Conservation (phyloP, 2,888 invertebrate genomes). For the Dinocampus coccinellae region DNA sequence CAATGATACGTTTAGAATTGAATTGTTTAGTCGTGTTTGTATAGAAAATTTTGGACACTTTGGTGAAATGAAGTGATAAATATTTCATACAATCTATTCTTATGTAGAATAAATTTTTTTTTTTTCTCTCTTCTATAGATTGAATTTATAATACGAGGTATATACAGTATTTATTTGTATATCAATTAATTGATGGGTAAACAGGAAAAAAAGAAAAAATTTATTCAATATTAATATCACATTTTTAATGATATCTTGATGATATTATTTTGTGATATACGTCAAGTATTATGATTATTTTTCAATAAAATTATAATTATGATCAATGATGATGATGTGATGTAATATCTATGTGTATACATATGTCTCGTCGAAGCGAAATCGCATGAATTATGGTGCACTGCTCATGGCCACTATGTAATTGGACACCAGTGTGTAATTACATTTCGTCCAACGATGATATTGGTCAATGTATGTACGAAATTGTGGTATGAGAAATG, state of each 20-base stretch:
- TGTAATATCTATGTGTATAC: neutral
- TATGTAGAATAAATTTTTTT: too few relatives aligned
- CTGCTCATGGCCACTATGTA: constrained; percentile 28
- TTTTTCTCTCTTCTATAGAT: too few relatives aligned
- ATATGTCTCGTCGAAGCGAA: constrained; percentile 29
- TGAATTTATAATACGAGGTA: too few relatives aligned
- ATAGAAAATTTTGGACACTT: too few relatives aligned
- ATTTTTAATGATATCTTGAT: neutral
- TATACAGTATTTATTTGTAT: too few relatives aligned
- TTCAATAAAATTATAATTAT: constrained; percentile 1
- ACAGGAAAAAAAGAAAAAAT: neutral
- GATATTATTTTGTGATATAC: constrained; percentile 8
- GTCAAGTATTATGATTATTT: neutral
- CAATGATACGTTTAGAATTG: too few relatives aligned
- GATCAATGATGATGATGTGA: neutral
- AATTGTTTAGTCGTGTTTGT: too few relatives aligned
- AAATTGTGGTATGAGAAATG: constrained; percentile 19
- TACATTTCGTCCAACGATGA: constrained; percentile 38
- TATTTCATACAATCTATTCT: too few relatives aligned
- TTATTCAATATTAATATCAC: neutral
- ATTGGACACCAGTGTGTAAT: constrained; percentile 40
- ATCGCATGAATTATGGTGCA: constrained; percentile 34
- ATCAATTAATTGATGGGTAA: neutral
- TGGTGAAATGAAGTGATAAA: too few relatives aligned
- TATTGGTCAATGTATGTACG: constrained; percentile 38